phyloP scores from a whole-genome alignment of 2,113 vertebrate genomes.

The Tiliqua scincoides region DNA sequence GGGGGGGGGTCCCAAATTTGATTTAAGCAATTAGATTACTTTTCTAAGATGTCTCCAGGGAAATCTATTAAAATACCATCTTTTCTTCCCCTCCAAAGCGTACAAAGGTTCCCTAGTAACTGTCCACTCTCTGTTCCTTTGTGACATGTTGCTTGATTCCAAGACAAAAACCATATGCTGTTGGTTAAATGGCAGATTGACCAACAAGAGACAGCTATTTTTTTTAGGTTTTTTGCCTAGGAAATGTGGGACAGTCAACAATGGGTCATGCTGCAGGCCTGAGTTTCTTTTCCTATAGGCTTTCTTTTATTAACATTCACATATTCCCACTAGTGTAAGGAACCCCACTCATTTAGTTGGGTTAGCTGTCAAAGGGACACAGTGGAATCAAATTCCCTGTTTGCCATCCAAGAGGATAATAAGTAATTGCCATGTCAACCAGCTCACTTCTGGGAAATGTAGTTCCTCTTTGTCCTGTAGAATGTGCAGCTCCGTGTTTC shows the following conservation, averaged over 20 bases:
- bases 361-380: not conserved
- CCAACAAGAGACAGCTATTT: constrained; percentile 58
- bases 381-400: not conserved
- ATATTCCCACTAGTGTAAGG: not conserved
- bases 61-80: constrained; percentile 78
- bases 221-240: constrained; percentile 33
- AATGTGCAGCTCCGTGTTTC: not conserved
- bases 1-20: constrained; percentile 79
- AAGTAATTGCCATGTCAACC: not conserved
- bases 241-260: not conserved
- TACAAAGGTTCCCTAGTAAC: constrained; percentile 71
- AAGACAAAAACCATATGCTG: constrained; percentile 73
- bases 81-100: constrained; percentile 66
- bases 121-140: constrained; percentile 65
- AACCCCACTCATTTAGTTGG: not conserved
- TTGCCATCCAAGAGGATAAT: not conserved
- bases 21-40: constrained; percentile 83
- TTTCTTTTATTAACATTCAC: not conserved
- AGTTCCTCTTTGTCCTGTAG: not conserved
- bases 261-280: not conserved
- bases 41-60: constrained; percentile 78
- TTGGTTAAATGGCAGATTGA: constrained; percentile 57
- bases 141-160: constrained; percentile 63
- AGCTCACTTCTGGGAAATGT: not conserved
- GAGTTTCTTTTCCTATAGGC: not conserved